These are phyloP conservation scores for Xestia c-nigrum DNA, from an alignment of 2,888 invertebrate species.

Conservation along the genomic window DNA sequence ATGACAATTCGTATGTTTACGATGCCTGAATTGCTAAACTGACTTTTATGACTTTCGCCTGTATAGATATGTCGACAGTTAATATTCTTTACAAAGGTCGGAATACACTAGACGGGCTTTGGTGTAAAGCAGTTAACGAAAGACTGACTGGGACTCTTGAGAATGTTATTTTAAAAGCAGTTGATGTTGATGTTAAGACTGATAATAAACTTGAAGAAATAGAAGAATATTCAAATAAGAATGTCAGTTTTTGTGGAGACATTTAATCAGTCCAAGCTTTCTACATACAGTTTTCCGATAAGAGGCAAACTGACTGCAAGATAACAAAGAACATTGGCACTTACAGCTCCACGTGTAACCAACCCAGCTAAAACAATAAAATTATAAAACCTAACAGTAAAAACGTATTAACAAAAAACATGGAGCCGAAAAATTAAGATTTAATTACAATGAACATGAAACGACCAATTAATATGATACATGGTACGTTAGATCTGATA, in stretches of 20 bases:
- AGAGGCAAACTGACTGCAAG: slow-evolving; percentile 1
- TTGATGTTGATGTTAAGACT: not conserved
- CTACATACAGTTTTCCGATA: slow-evolving; percentile 46
- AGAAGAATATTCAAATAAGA: not conserved
- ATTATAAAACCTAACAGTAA: slow-evolving; percentile 68
- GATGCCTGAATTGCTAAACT: slow-evolving; percentile 52
- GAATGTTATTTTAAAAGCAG: not conserved
- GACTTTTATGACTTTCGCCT: slow-evolving; percentile 59
- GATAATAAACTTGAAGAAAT: slow-evolving; percentile 5
- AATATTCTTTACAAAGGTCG: slow-evolving; percentile 28
- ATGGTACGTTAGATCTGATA: slow-evolving; percentile 75
- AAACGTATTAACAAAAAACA: slow-evolving; percentile 68
- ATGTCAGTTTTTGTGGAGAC: not conserved
- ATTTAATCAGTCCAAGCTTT: slow-evolving; percentile 10
- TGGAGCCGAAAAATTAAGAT: slow-evolving; percentile 70
- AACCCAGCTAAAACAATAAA: slow-evolving; percentile 58
- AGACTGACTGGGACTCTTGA: not conserved
- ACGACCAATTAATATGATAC: slow-evolving; percentile 79
- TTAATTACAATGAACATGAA: slow-evolving; percentile 78
- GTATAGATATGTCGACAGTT: slow-evolving; percentile 56
- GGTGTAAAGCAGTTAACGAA: slow-evolving; percentile 9
- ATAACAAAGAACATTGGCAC: slow-evolving; percentile 49
- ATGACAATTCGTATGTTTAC: slow-evolving; percentile 63
- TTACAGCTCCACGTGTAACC: slow-evolving; percentile 58
- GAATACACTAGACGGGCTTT: slow-evolving; percentile 19